Conservation (phyloP, 2,797 vertebrate species). For the Gymnoscopelus braueri region DNA sequence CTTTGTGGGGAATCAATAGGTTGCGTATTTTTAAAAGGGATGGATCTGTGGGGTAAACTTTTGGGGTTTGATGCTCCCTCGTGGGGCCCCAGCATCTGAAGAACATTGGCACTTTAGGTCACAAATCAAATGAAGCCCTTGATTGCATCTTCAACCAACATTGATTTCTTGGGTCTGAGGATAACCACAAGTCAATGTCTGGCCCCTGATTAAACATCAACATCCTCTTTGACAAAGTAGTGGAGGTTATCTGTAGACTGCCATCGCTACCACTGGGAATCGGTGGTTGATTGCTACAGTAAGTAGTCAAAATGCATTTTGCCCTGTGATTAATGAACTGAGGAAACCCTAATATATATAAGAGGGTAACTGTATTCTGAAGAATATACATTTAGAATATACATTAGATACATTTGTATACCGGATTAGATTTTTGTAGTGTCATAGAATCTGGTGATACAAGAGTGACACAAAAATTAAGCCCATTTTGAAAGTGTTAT, state of each 20-base stretch:
- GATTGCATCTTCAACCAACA: conserved; percentile 73
- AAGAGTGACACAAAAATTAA: too few relatives aligned
- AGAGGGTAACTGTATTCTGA: neutral
- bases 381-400: too few relatives aligned
- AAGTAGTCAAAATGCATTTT: conserved; percentile 29
- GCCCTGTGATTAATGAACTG: conserved; percentile 38
- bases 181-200: conserved; percentile 63
- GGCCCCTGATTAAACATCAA: conserved; percentile 73
- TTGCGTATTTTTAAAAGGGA: conserved; percentile 48
- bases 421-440: too few relatives aligned
- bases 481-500: too few relatives aligned
- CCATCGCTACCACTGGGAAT: conserved; percentile 43
- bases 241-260: conserved; percentile 56
- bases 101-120: conserved; percentile 49
- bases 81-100: conserved; percentile 21
- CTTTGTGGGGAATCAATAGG: conserved; percentile 47
- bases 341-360: conserved; percentile 25
- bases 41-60: conserved; percentile 43
- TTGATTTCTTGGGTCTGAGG: conserved; percentile 70
- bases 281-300: conserved; percentile 42
- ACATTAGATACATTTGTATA: too few relatives aligned
- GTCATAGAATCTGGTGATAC: too few relatives aligned
- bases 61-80: conserved; percentile 30
- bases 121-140: conserved; percentile 75
- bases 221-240: conserved; percentile 54